phyloP scores from a whole-genome alignment of 2,888 invertebrate species.

The Cerastis rubricosa region DNA sequence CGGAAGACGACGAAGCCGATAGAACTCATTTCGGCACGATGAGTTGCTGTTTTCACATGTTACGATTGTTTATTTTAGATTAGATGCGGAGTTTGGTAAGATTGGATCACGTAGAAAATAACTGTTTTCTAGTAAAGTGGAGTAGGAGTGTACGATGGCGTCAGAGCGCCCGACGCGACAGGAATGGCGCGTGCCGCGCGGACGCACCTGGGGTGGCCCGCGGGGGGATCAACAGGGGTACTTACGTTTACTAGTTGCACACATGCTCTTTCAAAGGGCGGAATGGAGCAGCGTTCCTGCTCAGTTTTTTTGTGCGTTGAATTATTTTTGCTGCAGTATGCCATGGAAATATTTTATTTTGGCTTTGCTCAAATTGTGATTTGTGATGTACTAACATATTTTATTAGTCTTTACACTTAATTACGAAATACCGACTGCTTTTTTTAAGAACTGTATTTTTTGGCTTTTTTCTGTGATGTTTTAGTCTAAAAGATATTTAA shows the following conservation, averaged over 20 bases:
- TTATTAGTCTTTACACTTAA: background rate
- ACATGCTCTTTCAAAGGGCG: slow-evolving; percentile 89
- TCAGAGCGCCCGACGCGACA: slow-evolving; percentile 87
- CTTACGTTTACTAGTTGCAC: slow-evolving; percentile 90
- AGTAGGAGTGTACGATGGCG: slow-evolving; percentile 81
- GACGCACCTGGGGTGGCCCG: slow-evolving; percentile 88
- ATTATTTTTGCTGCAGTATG: background rate
- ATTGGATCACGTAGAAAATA: slow-evolving; percentile 78
- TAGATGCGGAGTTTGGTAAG: slow-evolving; percentile 73
- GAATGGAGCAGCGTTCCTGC: slow-evolving; percentile 80
- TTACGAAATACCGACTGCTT: background rate
- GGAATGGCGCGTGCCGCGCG: slow-evolving; percentile 90
- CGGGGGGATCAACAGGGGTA: slow-evolving; percentile 90
- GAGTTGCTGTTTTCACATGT: slow-evolving; percentile 85
- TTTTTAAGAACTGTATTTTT: background rate
- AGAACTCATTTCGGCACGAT: slow-evolving; percentile 88
- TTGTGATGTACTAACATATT: background rate
- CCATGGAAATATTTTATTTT: background rate
- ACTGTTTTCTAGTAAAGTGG: slow-evolving; percentile 70
- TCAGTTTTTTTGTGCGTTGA: slow-evolving; percentile 53
- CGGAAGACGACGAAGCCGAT: slow-evolving; percentile 91
- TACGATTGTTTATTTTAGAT: slow-evolving; percentile 79
- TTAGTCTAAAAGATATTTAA: background rate
- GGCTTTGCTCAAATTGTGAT: background rate
- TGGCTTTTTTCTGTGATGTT: background rate